Percentiles rank a stretch among this genome's conserved stretches.
These are phyloP conservation scores for Lacanobia oleracea DNA, from an alignment of 2,888 invertebrate genomes.

Conservation along the genomic window DNA sequence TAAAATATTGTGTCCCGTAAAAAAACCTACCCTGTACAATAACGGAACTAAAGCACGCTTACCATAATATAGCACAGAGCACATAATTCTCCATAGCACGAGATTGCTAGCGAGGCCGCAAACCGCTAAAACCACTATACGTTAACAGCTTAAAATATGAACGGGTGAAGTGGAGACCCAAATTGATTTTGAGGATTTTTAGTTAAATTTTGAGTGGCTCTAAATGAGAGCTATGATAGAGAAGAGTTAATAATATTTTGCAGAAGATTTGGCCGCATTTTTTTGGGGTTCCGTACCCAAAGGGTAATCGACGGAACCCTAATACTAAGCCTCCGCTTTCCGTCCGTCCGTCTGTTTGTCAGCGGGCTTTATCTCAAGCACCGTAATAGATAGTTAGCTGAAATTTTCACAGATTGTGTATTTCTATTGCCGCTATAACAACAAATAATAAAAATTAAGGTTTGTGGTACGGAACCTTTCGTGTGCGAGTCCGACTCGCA, in stretches of 20 bases:
- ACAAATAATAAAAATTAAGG: no score
- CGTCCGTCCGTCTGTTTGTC: no score
- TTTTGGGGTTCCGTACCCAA: no score
- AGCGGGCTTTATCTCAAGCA: no score
- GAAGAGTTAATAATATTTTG: background rate
- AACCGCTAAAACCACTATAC: slow-evolving; percentile 54
- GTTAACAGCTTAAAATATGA: slow-evolving; percentile 53
- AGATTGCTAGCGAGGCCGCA: slow-evolving; percentile 40
- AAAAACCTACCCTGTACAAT: background rate
- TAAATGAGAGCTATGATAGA: background rate
- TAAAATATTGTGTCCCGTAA: background rate
- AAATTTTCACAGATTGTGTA: no score
- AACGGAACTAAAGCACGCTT: slow-evolving; percentile 12
- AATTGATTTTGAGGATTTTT: slow-evolving; percentile 36
- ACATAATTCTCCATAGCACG: slow-evolving; percentile 37
- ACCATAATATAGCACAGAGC: slow-evolving; percentile 43
- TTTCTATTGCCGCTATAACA: no score
- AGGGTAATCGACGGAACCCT: no score
- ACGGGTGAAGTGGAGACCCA: slow-evolving; percentile 10
- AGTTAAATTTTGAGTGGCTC: slow-evolving; percentile 2
- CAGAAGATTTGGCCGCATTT: background rate
- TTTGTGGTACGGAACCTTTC: no score
- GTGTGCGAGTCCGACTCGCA: no score
- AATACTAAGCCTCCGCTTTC: no score
- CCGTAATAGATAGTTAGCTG: no score